Evolutionary conservation across 2,888 invertebrate species (phyloP), one percentile per base, ranked within the genome.

Genomic region (Operophtera brumata): DNA sequence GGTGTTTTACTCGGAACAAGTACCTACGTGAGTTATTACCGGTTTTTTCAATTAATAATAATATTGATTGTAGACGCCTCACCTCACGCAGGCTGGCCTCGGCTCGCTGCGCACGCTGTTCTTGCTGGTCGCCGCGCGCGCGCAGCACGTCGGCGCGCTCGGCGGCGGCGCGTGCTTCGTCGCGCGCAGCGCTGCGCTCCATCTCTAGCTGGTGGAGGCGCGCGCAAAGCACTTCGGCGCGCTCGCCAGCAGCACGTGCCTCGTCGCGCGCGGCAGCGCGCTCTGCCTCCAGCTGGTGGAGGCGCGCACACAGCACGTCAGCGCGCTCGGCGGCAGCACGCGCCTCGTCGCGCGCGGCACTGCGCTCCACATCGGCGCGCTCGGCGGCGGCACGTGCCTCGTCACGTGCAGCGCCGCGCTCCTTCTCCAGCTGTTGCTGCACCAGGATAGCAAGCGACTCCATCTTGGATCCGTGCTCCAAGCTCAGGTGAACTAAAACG

Each of bases 331-430:
- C 13, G 35, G 32, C 55, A 73, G 34, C 2, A 28, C 28, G 8
- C 7, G 4, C 28, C 28, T 28, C 28, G 7, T 4, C 4, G 6
- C 28, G 7, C 4, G 7, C 28, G n/a, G n/a, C n/a, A n/a, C n/a
- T n/a, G n/a, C n/a, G n/a, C n/a, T n/a, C n/a, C n/a, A n/a, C n/a
- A n/a, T n/a, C 74, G 6, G 54, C 63, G 30, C 59, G 57, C 2
- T 42, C 55, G 12, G 59, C 55, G 2, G 52, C 59, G 0, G 62
- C 57, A 2, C 47, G 57, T 0, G 58, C 32, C 11, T 73, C 20
- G 20, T 57, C 30, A 73, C 69, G 0, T 69, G 70, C 14, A 62
- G 63, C 20, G 62, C 64, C n/a, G 8, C 43, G 6, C 1, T 47
- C 47, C 1, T 57, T 61, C 1, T 65, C 52, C 1, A 58, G 41